A percentile compares a stretch with the other conserved stretches of the same genome.
Evolutionary conservation across 2,888 invertebrate species (phyloP).

Genomic region (Folsomia candida): DNA sequence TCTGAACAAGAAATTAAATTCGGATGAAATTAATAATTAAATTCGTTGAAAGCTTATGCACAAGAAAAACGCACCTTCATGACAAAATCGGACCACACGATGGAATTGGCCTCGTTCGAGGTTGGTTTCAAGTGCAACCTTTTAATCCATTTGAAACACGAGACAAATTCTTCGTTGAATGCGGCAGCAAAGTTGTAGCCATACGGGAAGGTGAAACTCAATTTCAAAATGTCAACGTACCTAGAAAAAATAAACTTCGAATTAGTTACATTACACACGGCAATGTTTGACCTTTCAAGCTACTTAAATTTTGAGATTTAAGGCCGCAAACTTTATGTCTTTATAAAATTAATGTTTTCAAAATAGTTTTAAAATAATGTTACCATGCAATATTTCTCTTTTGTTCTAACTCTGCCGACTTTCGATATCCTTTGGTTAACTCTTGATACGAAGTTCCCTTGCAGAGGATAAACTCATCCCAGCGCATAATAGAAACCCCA

Average conservation of each 20-base stretch:
- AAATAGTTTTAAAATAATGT: neutral
- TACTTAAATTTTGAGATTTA: too few relatives aligned
- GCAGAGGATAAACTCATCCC: constrained; percentile 42
- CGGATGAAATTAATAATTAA: neutral
- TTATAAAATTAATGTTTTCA: neutral
- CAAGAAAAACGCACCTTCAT: constrained; percentile 67
- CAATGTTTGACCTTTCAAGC: neutral
- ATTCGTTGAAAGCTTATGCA: neutral
- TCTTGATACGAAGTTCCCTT: constrained; percentile 38
- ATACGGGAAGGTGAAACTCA: constrained; percentile 67
- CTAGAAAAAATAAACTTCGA: constrained; percentile 58
- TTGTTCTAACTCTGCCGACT: constrained; percentile 34
- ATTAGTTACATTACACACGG: neutral
- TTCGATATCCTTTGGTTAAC: constrained; percentile 41
- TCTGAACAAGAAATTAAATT: constrained; percentile 57
- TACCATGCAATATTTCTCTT: constrained; percentile 48
- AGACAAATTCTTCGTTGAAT: constrained; percentile 83
- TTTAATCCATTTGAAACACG: constrained; percentile 91
- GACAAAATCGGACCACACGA: constrained; percentile 79
- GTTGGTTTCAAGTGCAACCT: constrained; percentile 71
- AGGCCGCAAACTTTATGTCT: too few relatives aligned
- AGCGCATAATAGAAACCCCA: constrained; percentile 40
- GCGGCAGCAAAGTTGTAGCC: constrained; percentile 84
- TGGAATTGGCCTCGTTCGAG: constrained; percentile 61
- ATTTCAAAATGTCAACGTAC: constrained; percentile 56